These are phyloP conservation scores for Balanococcus diminutus DNA, from an alignment of 2,888 invertebrate genomes.

Conservation along the genomic window DNA sequence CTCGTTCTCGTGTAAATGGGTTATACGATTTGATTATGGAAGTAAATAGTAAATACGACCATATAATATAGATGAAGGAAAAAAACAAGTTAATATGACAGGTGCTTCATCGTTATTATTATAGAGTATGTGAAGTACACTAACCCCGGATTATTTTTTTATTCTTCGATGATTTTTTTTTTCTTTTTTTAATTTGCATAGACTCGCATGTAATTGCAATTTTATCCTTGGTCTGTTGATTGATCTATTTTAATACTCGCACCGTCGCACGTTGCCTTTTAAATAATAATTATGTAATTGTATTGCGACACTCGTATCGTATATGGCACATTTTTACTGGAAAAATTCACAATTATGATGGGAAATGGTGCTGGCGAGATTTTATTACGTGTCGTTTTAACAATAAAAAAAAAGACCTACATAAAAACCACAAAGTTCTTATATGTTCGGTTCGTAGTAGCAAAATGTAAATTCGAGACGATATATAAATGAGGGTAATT, in stretches of 20 bases:
- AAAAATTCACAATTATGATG: not conserved
- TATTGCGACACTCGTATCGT: not conserved
- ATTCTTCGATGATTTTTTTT: not conserved
- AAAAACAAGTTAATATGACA: not conserved
- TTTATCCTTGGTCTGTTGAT: not conserved
- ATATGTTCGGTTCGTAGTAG: not conserved
- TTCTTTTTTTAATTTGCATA: not conserved
- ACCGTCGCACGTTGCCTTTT: not conserved
- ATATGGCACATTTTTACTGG: slow-evolving; percentile 22
- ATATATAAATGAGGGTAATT: not conserved
- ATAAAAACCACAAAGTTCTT: not conserved
- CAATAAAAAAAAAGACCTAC: not conserved
- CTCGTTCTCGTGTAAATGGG: not conserved
- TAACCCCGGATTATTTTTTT: not conserved
- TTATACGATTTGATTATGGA: not conserved
- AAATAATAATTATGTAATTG: not conserved
- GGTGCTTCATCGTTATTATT: not conserved
- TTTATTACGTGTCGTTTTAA: not conserved
- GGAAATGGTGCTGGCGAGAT: not conserved
- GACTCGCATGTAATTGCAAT: not conserved
- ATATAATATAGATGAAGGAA: not conserved
- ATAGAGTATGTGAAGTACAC: not conserved
- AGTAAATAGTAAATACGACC: not conserved
- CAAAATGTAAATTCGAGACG: slow-evolving; percentile 3
- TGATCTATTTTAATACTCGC: not conserved